phyloP scores from a whole-genome alignment of 2,797 vertebrate genomes.

The Brachymystax lenok region DNA sequence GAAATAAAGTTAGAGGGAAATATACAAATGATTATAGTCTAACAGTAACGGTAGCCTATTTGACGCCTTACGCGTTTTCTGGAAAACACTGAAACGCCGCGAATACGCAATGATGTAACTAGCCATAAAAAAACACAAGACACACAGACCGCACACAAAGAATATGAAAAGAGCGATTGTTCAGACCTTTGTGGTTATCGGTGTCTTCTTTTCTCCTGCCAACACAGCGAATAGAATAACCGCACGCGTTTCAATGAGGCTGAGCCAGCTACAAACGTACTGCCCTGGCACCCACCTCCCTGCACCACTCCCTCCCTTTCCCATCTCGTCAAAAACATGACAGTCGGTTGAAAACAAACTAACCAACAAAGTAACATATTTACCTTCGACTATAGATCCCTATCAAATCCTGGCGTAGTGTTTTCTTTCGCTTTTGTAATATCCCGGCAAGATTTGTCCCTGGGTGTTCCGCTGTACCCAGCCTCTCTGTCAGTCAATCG shows the following conservation, averaged over 20 bases:
- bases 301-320: constrained; percentile 3
- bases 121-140: background rate
- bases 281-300: background rate
- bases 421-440: constrained; percentile 36
- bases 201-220: constrained; percentile 28
- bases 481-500: constrained; percentile 71
- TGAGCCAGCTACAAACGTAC: constrained; percentile 16
- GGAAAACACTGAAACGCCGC: background rate
- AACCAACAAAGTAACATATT: background rate
- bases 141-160: constrained; percentile 11
- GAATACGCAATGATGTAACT: constrained; percentile 12
- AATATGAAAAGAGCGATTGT: constrained; percentile 36
- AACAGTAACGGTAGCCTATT: background rate
- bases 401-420: constrained; percentile 20
- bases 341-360: background rate
- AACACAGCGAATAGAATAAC: constrained; percentile 28
- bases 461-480: constrained; percentile 45
- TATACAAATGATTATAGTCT: background rate
- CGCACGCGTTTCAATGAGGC: constrained; percentile 32
- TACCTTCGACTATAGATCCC: constrained; percentile 32
- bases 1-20: background rate
- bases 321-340: constrained; percentile 1
- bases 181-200: constrained; percentile 27
- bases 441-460: constrained; percentile 38
- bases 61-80: background rate